Evolutionary conservation across 2,888 invertebrate species (phyloP), one percentile per base, ranked within the genome.

Genomic region (Drosophila paucipuncta): DNA sequence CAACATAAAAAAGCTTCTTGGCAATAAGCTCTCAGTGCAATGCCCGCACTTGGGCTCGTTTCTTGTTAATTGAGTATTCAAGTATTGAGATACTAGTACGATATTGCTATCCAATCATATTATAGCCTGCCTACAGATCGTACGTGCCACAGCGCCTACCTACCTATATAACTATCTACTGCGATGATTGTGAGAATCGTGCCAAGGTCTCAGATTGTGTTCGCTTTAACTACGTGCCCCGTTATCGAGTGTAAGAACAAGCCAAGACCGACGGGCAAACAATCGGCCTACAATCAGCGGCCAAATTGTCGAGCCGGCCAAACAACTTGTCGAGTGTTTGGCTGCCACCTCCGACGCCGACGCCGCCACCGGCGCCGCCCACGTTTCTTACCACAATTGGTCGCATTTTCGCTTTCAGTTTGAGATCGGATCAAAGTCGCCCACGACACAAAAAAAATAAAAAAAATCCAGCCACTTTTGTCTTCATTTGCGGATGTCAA

Each of bases 181-280:
- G 41, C 65, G 58, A 65, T 64, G 58, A 78, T 80, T 78, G 78
- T 69, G 80, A 85, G 85, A 85, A 85, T 88, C 88, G 88, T 88
- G 85, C 88, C 85, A 85, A 85, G 85, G 85, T 85, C 85, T 85
- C 79, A 72, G 79, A 85, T 87, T 85, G 76, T 79, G 61, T 88
- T 85, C 88, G 70, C 52, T 64, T 69, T 81, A 88, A 83, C 83
- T 88, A 85, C 85, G 85, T 85, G 85, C 85, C 76, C 83, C 73
- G 76, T 83, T 83, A 85, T 85, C 85, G 75, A 73, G 61, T 59
- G 59, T 47, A 68, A 78, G 65, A 68, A 71, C 71, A 33, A 55
- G 58, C 61, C 33, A 61, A 57, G 33, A 57, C 22, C 58, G 53
- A 54, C 68, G 69, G 66, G 54, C 43, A 55, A 72, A 80, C 76